Evolutionary conservation across 2,888 invertebrate genomes (phyloP), one percentile per base, ranked within the genome.

Genomic region (Cremastinae sp.): DNA sequence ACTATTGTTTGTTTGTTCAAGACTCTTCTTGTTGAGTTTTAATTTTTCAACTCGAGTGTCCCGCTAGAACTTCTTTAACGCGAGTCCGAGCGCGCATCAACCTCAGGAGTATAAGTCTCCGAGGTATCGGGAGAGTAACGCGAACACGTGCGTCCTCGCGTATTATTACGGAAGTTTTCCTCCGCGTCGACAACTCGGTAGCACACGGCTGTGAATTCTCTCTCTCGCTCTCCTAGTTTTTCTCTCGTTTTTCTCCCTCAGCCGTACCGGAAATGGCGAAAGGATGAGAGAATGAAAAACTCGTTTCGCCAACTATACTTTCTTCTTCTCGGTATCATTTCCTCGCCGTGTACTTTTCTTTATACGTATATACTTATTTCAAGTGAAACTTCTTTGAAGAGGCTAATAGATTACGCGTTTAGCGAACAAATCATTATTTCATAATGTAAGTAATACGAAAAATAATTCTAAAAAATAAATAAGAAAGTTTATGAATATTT

Each of bases 121-220:
- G 16, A 28, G 20, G 41, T 47, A 47, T 8, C 58, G 49, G 28
- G 2, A 5, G 28, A 28, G 28, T 3, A 28, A 75, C 66, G 62
- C 58, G 75, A 47, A 71, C 75, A 75, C 66, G 72, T 75, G 68
- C 62, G 75, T 72, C 62, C 59, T 39, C 53, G 66, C 66, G 61
- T 49, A 71, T 72, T 49, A 71, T 72, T 61, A 70, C 66, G 68
- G 62, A 74, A 69, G 56, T 61, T 58, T 68, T 35, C 49, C 72
- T 59, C 66, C 62, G 66, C 72, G 66, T 55, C 53, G 61, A 62
- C 71, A 66, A 55, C 65, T 71, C 75, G 75, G 75, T 75, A 75
- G 75, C 75, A 71, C 75, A 53, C 53, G n/a, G n/a, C n/a, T n/a
- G n/a, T 75, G 75, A 65, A 66, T 66, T 75, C 75, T 47, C 56